A percentile compares a stretch with the other conserved stretches of the same genome.
Conservation (phyloP, 2,888 invertebrate species). For the Trissoscelio sp. region DNA sequence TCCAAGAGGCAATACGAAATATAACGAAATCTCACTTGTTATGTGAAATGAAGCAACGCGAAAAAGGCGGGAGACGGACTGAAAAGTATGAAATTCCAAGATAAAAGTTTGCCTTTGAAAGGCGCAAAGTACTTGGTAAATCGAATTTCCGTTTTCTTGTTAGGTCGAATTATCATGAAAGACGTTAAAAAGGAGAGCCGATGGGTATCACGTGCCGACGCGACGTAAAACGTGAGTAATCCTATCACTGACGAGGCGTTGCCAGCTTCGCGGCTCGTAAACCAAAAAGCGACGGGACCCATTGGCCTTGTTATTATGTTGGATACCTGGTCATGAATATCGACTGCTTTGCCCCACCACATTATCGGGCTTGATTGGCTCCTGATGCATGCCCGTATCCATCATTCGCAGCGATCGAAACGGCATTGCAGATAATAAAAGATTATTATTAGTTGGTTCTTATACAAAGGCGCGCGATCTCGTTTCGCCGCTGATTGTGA, state of each 20-base stretch:
- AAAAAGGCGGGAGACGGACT: conserved; percentile 21
- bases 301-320: conserved; percentile 78
- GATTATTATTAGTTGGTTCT: conserved; percentile 48
- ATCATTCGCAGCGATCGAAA: conserved; percentile 47
- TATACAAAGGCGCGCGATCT: conserved; percentile 44
- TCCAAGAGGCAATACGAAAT: conserved; percentile 37
- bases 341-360: conserved; percentile 74
- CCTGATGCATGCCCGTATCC: conserved; percentile 37
- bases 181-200: conserved; percentile 54
- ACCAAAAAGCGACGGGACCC: conserved; percentile 75
- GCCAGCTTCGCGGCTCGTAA: conserved; percentile 76
- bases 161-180: conserved; percentile 60
- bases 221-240: conserved; percentile 75
- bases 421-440: conserved; percentile 41
- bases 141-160: conserved; percentile 66
- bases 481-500: conserved; percentile 57
- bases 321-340: conserved; percentile 76
- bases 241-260: conserved; percentile 71
- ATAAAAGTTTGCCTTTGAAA: conserved; percentile 65
- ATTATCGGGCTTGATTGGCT: conserved; percentile 65
- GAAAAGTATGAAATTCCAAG: conserved; percentile 59
- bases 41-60: conserved; percentile 47
- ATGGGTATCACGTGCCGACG: conserved; percentile 63
- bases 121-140: conserved; percentile 58
- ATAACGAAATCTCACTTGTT: conserved; percentile 58